Base-by-base conservation (phyloP, 2,797 vertebrate genomes). In the Todus mexicanus region DNA sequence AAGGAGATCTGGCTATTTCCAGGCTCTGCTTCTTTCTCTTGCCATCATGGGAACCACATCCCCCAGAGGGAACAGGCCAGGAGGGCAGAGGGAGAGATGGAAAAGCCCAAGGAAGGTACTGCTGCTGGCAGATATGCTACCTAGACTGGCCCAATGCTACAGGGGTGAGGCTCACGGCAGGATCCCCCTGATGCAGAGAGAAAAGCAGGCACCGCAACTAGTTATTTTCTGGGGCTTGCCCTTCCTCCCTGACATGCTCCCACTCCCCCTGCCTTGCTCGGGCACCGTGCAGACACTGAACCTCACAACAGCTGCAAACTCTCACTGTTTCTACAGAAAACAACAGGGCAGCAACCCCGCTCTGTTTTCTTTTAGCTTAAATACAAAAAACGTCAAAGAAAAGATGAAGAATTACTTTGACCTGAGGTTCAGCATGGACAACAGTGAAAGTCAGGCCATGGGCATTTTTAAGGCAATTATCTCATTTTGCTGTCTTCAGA, bases 261-360 rank as follows among this genome's bases (percentile, higher is more conserved):
- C 0, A 0, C 69, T 95, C 16, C 37, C 43, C 7, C 12, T 42
- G 78, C 47, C 54, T 89, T 83, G 25, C 54, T 78, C 1, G 2
- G 2, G 9, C 79, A 83, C 63, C 6, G 2, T 2, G 12, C 27
- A 63, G 18, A 20, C 0, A 0, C 75, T 54, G 81, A 18, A 70
- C 60, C 37, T 88, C 70, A 25, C 73, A 76, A 53, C 84, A 93
- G 90, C 92, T 93, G 93, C 80, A 92, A 91, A 87, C n/a, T 64
- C 56, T 92, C 90, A 94, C 21, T 45, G 35, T 47, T 86, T 70
- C 40, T 81, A 72, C 4, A 21, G 82, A 94, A 94, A 94, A 85
- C 33, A 72, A 66, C 66, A 86, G 63, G n/a, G 64, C 45, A 53
- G 64, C n/a, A 81, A 85, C 43, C 43, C 11, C 40, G 4, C 18